Evolutionary conservation across 2,797 vertebrate species (phyloP).

Genomic region (Craterocephalus amniculus): DNA sequence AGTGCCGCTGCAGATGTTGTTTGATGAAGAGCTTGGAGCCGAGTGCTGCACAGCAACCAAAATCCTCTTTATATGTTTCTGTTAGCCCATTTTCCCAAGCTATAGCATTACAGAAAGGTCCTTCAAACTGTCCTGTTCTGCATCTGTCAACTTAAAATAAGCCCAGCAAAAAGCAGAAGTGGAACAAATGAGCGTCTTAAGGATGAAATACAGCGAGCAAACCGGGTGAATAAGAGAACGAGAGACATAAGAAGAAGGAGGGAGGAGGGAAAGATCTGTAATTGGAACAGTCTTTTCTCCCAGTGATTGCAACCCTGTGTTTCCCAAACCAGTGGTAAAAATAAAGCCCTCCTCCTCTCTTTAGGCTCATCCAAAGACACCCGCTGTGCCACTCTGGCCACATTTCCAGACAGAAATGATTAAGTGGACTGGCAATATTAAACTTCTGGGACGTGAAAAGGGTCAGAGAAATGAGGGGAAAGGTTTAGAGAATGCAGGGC

Average conservation of each 20-base stretch:
- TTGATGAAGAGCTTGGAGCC: slow-evolving; percentile 44
- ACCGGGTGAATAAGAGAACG: slow-evolving; percentile 28
- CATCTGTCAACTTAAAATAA: slow-evolving; percentile 14
- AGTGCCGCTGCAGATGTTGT: slow-evolving; percentile 54
- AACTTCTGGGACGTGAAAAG: slow-evolving; percentile 72
- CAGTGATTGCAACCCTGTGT: slow-evolving; percentile 66
- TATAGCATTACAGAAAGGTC: not conserved
- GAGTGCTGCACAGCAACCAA: slow-evolving; percentile 29
- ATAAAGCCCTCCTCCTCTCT: slow-evolving; percentile 70
- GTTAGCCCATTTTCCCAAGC: slow-evolving; percentile 12
- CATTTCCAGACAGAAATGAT: slow-evolving; percentile 78
- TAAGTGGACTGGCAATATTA: slow-evolving; percentile 72
- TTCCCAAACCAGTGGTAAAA: slow-evolving; percentile 82
- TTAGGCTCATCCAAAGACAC: slow-evolving; percentile 79
- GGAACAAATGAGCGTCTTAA: slow-evolving; percentile 13
- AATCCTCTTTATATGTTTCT: slow-evolving; percentile 25
- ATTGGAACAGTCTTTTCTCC: slow-evolving; percentile 86
- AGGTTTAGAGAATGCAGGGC: slow-evolving; percentile 46
- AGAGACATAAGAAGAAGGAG: slow-evolving; percentile 26
- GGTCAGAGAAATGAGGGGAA: slow-evolving; percentile 68
- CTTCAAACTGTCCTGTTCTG: slow-evolving; percentile 2
- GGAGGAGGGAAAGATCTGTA: slow-evolving; percentile 72
- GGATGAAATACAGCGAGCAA: slow-evolving; percentile 18
- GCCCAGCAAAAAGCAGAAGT: not conserved
- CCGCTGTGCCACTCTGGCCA: slow-evolving; percentile 82